Conservation (phyloP, 2,888 invertebrate genomes). For the Patella pellucida region DNA sequence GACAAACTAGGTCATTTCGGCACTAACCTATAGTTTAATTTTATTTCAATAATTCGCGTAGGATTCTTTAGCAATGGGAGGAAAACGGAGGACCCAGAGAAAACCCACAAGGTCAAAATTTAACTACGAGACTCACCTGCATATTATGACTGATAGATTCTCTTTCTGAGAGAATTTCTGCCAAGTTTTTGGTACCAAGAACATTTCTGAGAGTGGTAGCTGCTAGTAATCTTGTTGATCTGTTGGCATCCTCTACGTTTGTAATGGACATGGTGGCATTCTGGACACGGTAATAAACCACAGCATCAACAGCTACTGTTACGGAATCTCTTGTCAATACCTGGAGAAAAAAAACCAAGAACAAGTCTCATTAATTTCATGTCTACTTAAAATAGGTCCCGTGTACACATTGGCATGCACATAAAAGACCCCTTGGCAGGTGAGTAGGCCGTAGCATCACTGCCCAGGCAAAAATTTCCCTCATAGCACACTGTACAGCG, state of each 20-base stretch:
- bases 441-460: too few species aligned
- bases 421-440: too few species aligned
- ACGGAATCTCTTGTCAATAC: conserved; percentile 68
- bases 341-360: conserved; percentile 35
- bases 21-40: too few species aligned
- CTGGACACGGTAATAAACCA: conserved; percentile 67
- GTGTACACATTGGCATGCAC: too few species aligned
- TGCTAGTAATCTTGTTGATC: conserved; percentile 65
- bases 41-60: too few species aligned
- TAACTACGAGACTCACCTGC: conserved; percentile 51
- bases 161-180: conserved; percentile 64
- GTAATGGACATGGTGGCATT: conserved; percentile 66
- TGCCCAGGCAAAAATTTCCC: too few species aligned
- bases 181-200: conserved; percentile 63
- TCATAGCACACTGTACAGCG: too few species aligned
- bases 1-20: too few species aligned
- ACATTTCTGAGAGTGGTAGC: conserved; percentile 69
- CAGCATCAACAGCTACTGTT: conserved; percentile 69
- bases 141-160: conserved; percentile 65
- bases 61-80: too few species aligned
- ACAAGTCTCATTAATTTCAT: not conserved
- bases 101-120: too few species aligned
- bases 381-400: too few species aligned
- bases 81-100: too few species aligned
- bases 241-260: conserved; percentile 65